These are phyloP conservation scores for Ceratoteleas bidentatus DNA, from an alignment of 1,140 invertebrate species.

Conservation along the genomic window DNA sequence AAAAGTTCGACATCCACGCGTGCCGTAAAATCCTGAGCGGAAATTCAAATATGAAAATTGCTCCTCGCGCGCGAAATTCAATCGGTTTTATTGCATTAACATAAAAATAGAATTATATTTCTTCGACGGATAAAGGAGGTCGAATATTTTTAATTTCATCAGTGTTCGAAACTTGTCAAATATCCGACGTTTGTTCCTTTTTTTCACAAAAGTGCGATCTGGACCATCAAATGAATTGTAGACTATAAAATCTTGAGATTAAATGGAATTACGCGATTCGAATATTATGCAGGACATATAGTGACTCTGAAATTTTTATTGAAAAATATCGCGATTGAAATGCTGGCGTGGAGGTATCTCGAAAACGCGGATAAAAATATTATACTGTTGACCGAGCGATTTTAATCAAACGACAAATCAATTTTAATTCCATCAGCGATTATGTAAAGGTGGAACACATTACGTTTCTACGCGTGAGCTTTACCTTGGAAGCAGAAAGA, in stretches of 20 bases:
- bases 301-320: slow-evolving; percentile 13
- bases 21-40: slow-evolving; percentile 1
- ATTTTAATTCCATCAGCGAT: too few species aligned
- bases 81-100: slow-evolving; percentile 13
- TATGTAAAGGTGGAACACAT: too few species aligned
- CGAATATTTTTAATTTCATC: slow-evolving; percentile 12
- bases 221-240: slow-evolving; percentile 3
- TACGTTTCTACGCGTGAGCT: too few species aligned
- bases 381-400: not conserved
- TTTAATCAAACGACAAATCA: too few species aligned
- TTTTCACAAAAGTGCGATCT: not conserved
- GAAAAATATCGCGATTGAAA: slow-evolving; percentile 9
- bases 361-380: not conserved
- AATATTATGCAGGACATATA: slow-evolving; percentile 6
- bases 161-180: slow-evolving; percentile 4
- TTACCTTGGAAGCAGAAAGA: too few species aligned
- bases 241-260: slow-evolving; percentile 21
- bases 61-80: slow-evolving; percentile 4
- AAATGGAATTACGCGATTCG: slow-evolving; percentile 11
- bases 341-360: slow-evolving; percentile 1
- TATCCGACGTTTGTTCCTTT: not conserved
- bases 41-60: slow-evolving; percentile 21
- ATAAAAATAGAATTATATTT: slow-evolving; percentile 9
- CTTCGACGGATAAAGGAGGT: not conserved
- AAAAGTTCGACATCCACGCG: slow-evolving; percentile 8